Conservation (phyloP, 2,113 vertebrate genomes). For the Chaetodon auriga region DNA sequence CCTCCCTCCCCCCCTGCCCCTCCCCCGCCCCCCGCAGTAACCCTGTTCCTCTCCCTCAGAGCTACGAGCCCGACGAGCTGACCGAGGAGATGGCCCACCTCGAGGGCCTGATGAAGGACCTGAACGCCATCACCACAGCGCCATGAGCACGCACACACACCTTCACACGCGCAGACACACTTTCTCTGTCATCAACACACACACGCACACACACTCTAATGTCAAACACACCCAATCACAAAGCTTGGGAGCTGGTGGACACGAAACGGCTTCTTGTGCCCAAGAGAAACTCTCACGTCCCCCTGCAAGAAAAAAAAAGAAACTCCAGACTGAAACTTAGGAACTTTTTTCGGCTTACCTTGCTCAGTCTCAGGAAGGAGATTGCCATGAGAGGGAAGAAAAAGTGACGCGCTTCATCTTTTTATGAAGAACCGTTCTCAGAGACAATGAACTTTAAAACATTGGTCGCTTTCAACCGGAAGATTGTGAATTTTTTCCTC, state of each 20-base stretch:
- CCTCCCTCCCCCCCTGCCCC: constrained; percentile 73
- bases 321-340: constrained; percentile 69
- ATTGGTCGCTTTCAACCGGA: constrained; percentile 77
- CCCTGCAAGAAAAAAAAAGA: constrained; percentile 47
- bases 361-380: constrained; percentile 87
- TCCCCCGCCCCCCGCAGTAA: constrained; percentile 77
- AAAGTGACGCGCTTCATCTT: constrained; percentile 75
- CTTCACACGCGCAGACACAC: constrained; percentile 12
- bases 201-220: constrained; percentile 41
- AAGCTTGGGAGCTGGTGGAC: constrained; percentile 65
- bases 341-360: constrained; percentile 79
- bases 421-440: constrained; percentile 81
- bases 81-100: constrained; percentile 99
- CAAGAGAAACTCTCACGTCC: constrained; percentile 42
- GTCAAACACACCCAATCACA: constrained; percentile 39
- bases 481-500: constrained; percentile 80
- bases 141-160: constrained; percentile 67
- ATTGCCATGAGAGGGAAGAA: constrained; percentile 78
- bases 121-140: constrained; percentile 95
- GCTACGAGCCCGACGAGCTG: constrained; percentile 96
- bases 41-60: constrained; percentile 88
- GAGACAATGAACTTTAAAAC: constrained; percentile 78
- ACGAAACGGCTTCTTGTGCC: constrained; percentile 57
- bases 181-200: constrained; percentile 59
- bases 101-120: constrained; percentile 99